These are phyloP conservation scores for Heliornis fulica DNA, from an alignment of 2,113 vertebrate species.

Conservation along the genomic window DNA sequence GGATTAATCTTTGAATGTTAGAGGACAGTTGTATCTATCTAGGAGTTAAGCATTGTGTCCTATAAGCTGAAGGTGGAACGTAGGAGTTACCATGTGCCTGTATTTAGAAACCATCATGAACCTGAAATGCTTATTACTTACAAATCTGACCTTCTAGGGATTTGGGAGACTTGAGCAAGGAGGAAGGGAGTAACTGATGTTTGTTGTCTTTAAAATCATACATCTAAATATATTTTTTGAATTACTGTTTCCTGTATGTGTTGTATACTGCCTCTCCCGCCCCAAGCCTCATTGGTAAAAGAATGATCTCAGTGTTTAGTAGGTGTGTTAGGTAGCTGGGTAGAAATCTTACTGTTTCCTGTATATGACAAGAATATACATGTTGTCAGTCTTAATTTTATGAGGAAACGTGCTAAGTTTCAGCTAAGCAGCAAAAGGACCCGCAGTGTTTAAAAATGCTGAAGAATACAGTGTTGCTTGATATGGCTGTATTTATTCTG, in stretches of 20 bases:
- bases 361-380: background rate
- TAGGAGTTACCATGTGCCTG: background rate
- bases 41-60: background rate
- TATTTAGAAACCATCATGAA: conserved; percentile 39
- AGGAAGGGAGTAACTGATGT: background rate
- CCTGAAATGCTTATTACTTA: background rate
- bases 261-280: background rate
- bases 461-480: background rate
- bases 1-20: background rate
- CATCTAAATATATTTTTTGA: too few relatives aligned
- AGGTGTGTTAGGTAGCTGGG: background rate
- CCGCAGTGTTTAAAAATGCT: background rate
- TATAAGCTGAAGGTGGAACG: background rate
- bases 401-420: background rate
- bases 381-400: background rate
- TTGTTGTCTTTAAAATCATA: background rate
- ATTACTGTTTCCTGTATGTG: background rate
- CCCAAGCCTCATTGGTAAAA: background rate
- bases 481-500: background rate
- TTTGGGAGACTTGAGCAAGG: background rate
- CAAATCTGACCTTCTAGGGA: background rate
- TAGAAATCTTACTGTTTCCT: background rate
- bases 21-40: background rate
- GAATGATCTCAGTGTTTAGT: background rate
- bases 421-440: background rate